These are phyloP conservation scores for Dyspetes luteomarginatus DNA, from an alignment of 2,888 invertebrate species.

Conservation along the genomic window DNA sequence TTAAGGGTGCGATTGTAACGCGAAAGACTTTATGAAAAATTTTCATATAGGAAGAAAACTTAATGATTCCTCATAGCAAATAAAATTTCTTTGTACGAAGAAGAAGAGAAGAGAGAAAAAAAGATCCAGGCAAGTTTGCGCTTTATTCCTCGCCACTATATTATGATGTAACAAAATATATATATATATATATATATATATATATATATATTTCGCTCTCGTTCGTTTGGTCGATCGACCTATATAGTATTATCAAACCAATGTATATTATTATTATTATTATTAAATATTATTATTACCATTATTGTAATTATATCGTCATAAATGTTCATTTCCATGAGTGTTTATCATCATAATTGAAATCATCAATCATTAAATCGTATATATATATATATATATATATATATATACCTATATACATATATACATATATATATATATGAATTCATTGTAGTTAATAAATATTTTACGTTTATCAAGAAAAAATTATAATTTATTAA, in stretches of 20 bases:
- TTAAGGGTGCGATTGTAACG: constrained; percentile 60
- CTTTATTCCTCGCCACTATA: constrained; percentile 3
- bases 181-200: not conserved
- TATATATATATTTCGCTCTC: constrained; percentile 24
- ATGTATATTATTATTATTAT: constrained; percentile 41
- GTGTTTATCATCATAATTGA: constrained; percentile 15
- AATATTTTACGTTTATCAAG: constrained; percentile 25
- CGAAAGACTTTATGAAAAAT: constrained; percentile 47
- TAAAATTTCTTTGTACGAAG: constrained; percentile 53
- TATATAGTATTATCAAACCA: constrained; percentile 45
- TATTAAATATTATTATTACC: constrained; percentile 17
- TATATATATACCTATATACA: constrained; percentile 6
- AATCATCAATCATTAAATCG: constrained; percentile 30
- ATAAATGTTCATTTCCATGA: constrained; percentile 24
- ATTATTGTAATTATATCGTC: constrained; percentile 2
- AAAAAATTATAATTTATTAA: constrained; percentile 50
- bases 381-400: constrained; percentile 5
- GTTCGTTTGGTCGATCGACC: constrained; percentile 41
- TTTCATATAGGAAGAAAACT: not conserved
- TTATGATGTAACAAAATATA: not conserved
- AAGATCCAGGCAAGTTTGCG: constrained; percentile 19
- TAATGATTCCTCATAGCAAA: constrained; percentile 36
- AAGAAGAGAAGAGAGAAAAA: constrained; percentile 24
- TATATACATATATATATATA: constrained; percentile 5
- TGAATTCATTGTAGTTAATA: constrained; percentile 37